Base-by-base conservation (phyloP, 1,140 invertebrate species). In the Bombyx mandarina region DNA sequence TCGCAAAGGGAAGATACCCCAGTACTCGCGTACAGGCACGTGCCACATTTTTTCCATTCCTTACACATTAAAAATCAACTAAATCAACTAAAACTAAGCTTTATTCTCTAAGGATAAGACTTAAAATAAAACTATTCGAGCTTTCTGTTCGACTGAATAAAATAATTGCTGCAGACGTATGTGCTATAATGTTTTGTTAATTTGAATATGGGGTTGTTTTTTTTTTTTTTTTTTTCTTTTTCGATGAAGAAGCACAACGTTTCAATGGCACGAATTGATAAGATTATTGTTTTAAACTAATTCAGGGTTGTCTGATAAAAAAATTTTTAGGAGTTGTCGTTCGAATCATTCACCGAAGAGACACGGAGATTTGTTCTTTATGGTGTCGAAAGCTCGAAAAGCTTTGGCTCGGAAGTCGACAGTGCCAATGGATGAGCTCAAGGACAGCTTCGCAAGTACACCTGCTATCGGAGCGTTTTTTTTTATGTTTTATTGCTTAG, bases 161-260 rank as follows among this genome's bases (percentile, higher is more conserved):
- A 84, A 82, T 85, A 85, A 82, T 85, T 80, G 69, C 74, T 73
- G 75, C 65, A 71, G 73, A 82, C 26, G 26, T 35, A 81, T 73
- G 78, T 75, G 69, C 69, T 73, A 77, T 85, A 82, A 79, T 82
- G 82, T 77, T 82, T 82, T 82, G 82, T 82, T 85, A 82, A 85
- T 82, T 85, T 82, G 73, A 82, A 82, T 85, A 81, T 63, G 65
- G 69, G 75, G 73, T 67, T 67, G 69, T 67, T 66, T 71, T 71
- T 35, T 35, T 35, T 35, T 35, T 35, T 35, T 35, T 35, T 35
- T 35, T 35, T 35, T 3, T 35, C 4, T 0, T 3, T 35, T 35
- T 35, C 26, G 4, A 35, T 35, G 4, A 35, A 35, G 26, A 35
- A 35, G 4, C 26, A 35, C 26, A 3, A 35, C 26, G 26, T 35